Evolutionary conservation across 2,888 invertebrate species (phyloP).

Genomic region (Philaethria dido): DNA sequence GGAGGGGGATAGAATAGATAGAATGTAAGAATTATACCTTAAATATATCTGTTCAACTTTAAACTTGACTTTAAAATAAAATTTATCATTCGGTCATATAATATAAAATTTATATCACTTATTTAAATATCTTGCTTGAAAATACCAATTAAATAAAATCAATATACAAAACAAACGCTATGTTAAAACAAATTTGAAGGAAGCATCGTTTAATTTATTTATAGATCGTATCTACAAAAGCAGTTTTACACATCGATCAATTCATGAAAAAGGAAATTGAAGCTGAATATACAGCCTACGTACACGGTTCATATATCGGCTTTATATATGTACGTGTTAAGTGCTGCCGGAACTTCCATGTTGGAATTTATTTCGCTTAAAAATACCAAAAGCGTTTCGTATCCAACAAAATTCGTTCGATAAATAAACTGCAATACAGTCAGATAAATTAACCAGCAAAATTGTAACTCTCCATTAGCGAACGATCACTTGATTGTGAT

Average conservation of each 20-base stretch:
- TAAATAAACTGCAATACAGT: constrained; percentile 39
- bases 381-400: constrained; percentile 42
- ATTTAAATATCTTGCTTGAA: too few relatives aligned
- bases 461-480: constrained; percentile 27
- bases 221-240: constrained; percentile 30
- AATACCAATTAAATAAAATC: neutral
- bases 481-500: constrained; percentile 29
- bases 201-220: constrained; percentile 16
- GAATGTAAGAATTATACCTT: too few relatives aligned
- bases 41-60: too few relatives aligned
- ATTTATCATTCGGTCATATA: too few relatives aligned
- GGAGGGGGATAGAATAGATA: too few relatives aligned
- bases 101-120: too few relatives aligned
- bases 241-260: constrained; percentile 37
- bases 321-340: constrained; percentile 31
- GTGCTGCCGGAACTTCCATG: constrained; percentile 40
- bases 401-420: constrained; percentile 38
- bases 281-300: constrained; percentile 29
- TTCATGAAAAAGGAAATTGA: constrained; percentile 40
- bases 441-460: constrained; percentile 34
- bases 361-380: constrained; percentile 43
- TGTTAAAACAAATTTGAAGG: neutral
- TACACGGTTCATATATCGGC: constrained; percentile 26
- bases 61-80: too few relatives aligned
- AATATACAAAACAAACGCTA: neutral